Conservation (phyloP, 1,140 invertebrate species). For the Drosophila gunungcola region DNA sequence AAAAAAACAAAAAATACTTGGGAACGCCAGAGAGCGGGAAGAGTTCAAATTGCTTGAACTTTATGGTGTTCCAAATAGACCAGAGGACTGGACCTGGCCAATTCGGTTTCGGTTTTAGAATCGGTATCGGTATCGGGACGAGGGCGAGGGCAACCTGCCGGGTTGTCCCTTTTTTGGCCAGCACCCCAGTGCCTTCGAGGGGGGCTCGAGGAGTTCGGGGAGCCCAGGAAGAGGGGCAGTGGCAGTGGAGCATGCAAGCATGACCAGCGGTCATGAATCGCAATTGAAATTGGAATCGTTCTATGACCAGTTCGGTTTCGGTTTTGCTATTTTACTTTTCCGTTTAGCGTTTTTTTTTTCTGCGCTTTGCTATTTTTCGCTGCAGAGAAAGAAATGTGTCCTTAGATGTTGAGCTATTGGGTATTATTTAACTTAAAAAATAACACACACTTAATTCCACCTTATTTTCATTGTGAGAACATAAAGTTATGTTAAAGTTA, state of each 20-base stretch:
- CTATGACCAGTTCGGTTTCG: constrained; percentile 55
- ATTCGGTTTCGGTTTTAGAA: constrained; percentile 8
- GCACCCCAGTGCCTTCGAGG: no score
- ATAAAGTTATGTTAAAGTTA: no score
- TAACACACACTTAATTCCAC: no score
- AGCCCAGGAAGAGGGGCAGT: not conserved
- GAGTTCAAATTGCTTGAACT: constrained; percentile 81
- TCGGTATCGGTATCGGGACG: not conserved
- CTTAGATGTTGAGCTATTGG: not conserved
- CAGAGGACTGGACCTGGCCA: constrained; percentile 43
- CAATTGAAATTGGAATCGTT: constrained; percentile 62
- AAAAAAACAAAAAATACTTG: constrained; percentile 3
- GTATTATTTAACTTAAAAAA: not conserved
- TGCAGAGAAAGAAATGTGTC: not conserved
- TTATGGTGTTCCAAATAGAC: constrained; percentile 79
- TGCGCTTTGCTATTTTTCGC: constrained; percentile 7
- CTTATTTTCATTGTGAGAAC: no score
- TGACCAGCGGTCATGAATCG: constrained; percentile 61
- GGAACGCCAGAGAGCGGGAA: constrained; percentile 16
- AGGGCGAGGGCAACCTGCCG: constrained; percentile 30
- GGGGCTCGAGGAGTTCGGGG: not conserved
- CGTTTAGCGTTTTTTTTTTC: not conserved
- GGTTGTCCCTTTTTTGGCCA: constrained; percentile 70
- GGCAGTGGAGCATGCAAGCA: constrained; percentile 51
- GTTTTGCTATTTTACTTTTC: constrained; percentile 24